phyloP scores from a whole-genome alignment of 2,888 invertebrate genomes.

The Perdita meconis region DNA sequence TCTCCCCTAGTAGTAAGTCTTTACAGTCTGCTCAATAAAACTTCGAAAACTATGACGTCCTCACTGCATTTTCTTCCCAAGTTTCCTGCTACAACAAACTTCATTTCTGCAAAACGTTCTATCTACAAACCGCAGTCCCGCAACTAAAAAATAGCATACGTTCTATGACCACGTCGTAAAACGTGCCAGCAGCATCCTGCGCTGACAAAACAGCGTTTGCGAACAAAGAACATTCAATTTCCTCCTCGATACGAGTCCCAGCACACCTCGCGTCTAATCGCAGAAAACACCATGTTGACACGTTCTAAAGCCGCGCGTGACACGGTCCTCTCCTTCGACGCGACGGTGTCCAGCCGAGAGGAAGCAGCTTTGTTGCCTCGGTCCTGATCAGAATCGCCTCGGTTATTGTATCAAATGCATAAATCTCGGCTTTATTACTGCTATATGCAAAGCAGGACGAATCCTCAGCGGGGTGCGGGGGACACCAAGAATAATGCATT shows the following conservation, averaged over 20 bases:
- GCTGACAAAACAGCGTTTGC: neutral
- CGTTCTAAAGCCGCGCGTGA: slow-evolving; percentile 7
- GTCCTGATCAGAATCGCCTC: slow-evolving; percentile 61
- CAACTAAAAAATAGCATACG: too few relatives aligned
- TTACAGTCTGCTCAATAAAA: too few relatives aligned
- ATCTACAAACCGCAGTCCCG: too few relatives aligned
- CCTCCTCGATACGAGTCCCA: neutral
- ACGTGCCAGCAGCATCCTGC: neutral
- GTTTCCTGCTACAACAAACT: too few relatives aligned
- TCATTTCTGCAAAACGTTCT: too few relatives aligned
- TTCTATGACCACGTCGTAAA: too few relatives aligned
- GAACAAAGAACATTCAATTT: neutral
- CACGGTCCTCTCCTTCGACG: neutral
- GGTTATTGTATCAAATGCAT: slow-evolving; percentile 71
- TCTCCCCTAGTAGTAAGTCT: too few relatives aligned
- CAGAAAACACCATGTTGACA: slow-evolving; percentile 10
- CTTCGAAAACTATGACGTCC: too few relatives aligned
- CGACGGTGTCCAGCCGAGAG: neutral
- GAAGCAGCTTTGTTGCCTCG: slow-evolving; percentile 53
- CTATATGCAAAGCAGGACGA: slow-evolving; percentile 76
- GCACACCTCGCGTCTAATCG: slow-evolving; percentile 17
- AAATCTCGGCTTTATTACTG: slow-evolving; percentile 77
- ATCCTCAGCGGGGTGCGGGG: slow-evolving; percentile 48
- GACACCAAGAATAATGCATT: slow-evolving; percentile 63
- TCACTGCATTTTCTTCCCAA: too few relatives aligned